phyloP scores from a whole-genome alignment of 1,140 invertebrate genomes.

The Eriocheir sinensis region DNA sequence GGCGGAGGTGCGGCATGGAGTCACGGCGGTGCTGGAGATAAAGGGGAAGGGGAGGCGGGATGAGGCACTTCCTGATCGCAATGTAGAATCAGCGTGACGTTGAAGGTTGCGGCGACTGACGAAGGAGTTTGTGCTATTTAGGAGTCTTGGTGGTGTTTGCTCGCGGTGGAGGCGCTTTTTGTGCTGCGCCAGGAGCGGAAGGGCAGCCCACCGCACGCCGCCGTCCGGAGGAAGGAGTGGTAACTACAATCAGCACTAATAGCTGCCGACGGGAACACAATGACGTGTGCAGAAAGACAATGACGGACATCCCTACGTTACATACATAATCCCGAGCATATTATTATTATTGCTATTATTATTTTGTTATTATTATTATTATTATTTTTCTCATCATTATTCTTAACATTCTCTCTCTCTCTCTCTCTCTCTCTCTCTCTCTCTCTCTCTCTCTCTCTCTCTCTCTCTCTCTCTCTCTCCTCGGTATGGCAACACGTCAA shows the following conservation, averaged over 20 bases:
- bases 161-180: neutral
- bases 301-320: neutral
- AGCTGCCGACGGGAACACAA: slow-evolving; percentile 8
- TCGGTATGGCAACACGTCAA: neutral
- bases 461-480: neutral
- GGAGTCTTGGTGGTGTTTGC: neutral
- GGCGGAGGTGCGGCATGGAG: neutral
- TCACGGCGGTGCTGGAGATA: neutral
- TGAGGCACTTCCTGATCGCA: slow-evolving; percentile 57
- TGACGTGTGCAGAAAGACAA: neutral
- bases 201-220: neutral
- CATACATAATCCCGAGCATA: too few species aligned
- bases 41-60: neutral
- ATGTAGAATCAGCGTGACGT: slow-evolving; percentile 64
- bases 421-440: slow-evolving; percentile 47
- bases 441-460: slow-evolving; percentile 54
- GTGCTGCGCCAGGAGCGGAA: neutral
- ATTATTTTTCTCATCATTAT: neutral
- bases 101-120: slow-evolving; percentile 57
- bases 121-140: slow-evolving; percentile 34
- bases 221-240: neutral
- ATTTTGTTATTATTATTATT: too few species aligned
- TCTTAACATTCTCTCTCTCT: neutral
- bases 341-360: too few species aligned
- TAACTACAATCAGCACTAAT: slow-evolving; percentile 8